Percentiles rank a stretch among this genome's conserved stretches.
Conservation (phyloP, 2,888 invertebrate genomes). For the Dascillus cervinus region DNA sequence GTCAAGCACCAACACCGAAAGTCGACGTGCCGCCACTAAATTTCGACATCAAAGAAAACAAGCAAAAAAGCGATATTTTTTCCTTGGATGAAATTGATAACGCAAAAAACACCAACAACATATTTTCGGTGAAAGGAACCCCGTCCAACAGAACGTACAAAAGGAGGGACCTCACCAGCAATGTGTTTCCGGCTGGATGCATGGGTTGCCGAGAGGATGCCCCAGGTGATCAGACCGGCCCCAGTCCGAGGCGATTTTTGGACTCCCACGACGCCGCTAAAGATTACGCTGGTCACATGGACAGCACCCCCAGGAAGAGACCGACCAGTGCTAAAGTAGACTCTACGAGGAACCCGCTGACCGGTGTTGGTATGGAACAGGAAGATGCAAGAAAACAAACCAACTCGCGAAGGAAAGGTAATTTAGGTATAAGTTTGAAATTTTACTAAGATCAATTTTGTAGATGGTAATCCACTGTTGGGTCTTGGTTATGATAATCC, state of each 20-base stretch:
- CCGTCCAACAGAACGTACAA: constrained; percentile 12
- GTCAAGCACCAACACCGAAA: constrained; percentile 1
- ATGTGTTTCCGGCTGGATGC: constrained; percentile 27
- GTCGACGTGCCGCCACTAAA: not conserved
- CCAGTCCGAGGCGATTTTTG: constrained; percentile 19
- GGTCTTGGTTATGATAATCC: constrained; percentile 33
- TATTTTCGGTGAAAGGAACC: constrained; percentile 5
- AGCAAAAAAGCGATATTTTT: constrained; percentile 2
- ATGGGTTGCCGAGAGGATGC: constrained; percentile 25
- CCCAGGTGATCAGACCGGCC: constrained; percentile 6
- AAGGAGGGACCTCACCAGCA: constrained; percentile 19
- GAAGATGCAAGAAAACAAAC: constrained; percentile 31
- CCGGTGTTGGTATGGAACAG: constrained; percentile 33
- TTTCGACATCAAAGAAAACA: constrained; percentile 4
- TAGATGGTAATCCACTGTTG: constrained; percentile 39
- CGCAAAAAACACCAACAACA: constrained; percentile 1
- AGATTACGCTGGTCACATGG: constrained; percentile 19
- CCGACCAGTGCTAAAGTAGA: constrained; percentile 12
- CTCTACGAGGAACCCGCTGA: constrained; percentile 32
- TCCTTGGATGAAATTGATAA: not conserved
- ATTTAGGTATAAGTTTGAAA: not conserved
- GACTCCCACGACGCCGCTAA: constrained; percentile 19
- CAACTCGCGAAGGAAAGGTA: constrained; percentile 15
- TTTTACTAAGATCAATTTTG: constrained; percentile 12
- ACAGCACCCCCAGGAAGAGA: constrained; percentile 20